Conservation (phyloP, 2,797 vertebrate species). For the Phataginus tricuspis region DNA sequence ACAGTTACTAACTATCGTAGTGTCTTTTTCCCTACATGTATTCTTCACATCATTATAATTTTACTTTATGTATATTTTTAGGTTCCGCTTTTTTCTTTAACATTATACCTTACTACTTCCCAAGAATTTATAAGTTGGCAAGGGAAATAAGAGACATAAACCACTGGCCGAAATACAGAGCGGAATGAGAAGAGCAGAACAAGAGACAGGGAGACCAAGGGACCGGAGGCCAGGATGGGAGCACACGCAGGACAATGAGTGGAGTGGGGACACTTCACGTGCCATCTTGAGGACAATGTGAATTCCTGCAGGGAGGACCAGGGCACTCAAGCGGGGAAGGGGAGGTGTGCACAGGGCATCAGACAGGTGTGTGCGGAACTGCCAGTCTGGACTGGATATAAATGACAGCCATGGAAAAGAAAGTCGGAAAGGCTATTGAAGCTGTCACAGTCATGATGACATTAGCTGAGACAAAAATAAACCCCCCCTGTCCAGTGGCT, state of each 20-base stretch:
- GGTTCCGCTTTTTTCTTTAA: background rate
- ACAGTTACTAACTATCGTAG: background rate
- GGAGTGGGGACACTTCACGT: too few species aligned
- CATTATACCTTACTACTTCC: background rate
- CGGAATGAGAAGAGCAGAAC: background rate
- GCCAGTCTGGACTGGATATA: too few species aligned
- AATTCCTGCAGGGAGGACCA: background rate
- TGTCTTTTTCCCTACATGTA: background rate
- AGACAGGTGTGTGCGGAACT: too few species aligned
- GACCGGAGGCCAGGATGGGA: too few species aligned
- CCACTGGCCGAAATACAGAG: too few species aligned
- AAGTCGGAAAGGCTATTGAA: background rate
- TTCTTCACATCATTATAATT: background rate
- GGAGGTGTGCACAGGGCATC: too few species aligned
- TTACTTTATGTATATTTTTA: background rate
- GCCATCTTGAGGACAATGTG: background rate
- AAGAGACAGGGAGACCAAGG: background rate
- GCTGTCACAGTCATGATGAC: background rate
- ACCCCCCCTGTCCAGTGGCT: background rate
- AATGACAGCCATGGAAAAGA: background rate
- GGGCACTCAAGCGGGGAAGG: too few species aligned
- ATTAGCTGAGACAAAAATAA: background rate
- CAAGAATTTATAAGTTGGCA: background rate
- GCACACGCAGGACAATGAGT: too few species aligned
- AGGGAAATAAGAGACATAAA: background rate